These are phyloP conservation scores for Popillia japonica DNA, from an alignment of 1,140 invertebrate species.

Conservation along the genomic window DNA sequence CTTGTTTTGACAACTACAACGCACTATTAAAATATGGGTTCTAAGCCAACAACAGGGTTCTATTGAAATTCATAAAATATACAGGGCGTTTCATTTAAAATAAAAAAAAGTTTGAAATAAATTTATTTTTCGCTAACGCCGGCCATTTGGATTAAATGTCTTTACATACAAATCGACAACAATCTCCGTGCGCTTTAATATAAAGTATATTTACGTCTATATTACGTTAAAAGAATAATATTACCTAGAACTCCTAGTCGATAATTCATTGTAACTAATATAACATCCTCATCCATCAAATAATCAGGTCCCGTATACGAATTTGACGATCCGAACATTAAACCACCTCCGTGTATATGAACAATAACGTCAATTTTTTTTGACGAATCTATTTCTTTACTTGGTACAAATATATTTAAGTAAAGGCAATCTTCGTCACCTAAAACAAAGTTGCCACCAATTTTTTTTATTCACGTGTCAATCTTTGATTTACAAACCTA, in stretches of 20 bases:
- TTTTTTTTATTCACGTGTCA: not conserved
- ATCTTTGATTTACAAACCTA: conserved; percentile 18
- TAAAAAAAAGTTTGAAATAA: no score
- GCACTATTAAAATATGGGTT: no score
- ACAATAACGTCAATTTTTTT: conserved; percentile 63
- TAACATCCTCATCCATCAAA: conserved; percentile 68
- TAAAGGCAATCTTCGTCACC: conserved; percentile 58
- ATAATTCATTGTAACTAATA: conserved; percentile 71
- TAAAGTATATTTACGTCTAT: no score
- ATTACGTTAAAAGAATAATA: conserved; percentile 32
- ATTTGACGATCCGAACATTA: conserved; percentile 62
- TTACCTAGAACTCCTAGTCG: conserved; percentile 68
- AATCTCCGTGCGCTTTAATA: no score
- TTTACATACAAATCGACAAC: no score
- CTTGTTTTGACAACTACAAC: no score
- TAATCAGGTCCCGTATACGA: conserved; percentile 59
- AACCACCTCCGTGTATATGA: conserved; percentile 68
- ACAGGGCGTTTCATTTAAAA: no score
- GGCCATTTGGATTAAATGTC: no score
- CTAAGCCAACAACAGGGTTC: no score
- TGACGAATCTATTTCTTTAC: conserved; percentile 51
- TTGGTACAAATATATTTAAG: conserved; percentile 47
- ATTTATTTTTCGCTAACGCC: no score
- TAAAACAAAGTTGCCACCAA: not conserved
- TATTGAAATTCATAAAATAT: no score